These are phyloP conservation scores for Nephrotoma appendiculata DNA, from an alignment of 2,888 invertebrate genomes.

Conservation along the genomic window DNA sequence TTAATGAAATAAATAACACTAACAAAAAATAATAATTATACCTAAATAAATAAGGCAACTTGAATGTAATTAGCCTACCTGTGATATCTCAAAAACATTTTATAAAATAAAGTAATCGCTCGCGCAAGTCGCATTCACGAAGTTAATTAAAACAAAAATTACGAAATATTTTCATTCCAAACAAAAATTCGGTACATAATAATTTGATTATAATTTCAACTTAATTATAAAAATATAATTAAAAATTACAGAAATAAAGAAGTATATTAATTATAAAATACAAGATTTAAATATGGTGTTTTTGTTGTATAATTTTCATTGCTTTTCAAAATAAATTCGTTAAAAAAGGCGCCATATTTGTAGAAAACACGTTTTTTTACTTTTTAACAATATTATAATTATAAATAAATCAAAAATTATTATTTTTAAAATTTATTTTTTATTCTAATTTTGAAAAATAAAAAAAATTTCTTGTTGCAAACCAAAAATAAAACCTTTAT, in stretches of 20 bases:
- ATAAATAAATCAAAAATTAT: neutral
- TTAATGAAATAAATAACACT: neutral
- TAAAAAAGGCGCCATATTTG: neutral
- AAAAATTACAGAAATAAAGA: neutral
- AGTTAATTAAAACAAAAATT: neutral
- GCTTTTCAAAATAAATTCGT: neutral
- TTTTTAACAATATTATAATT: neutral
- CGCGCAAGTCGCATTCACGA: neutral
- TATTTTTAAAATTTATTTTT: neutral
- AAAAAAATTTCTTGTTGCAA: constrained; percentile 3
- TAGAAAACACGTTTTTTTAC: neutral
- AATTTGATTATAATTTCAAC: neutral
- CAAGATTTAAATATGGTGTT: neutral
- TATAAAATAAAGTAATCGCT: neutral
- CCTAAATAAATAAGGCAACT: neutral
- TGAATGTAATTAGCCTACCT: neutral
- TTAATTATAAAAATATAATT: neutral
- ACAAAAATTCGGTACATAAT: neutral
- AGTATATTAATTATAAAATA: neutral
- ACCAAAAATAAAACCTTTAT: neutral
- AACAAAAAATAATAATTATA: neutral
- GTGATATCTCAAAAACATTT: neutral
- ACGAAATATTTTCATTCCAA: neutral
- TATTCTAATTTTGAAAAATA: neutral
- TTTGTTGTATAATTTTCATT: neutral